Base-by-base conservation (phyloP, 2,797 vertebrate species). In the Sebastes taczanowskii region DNA sequence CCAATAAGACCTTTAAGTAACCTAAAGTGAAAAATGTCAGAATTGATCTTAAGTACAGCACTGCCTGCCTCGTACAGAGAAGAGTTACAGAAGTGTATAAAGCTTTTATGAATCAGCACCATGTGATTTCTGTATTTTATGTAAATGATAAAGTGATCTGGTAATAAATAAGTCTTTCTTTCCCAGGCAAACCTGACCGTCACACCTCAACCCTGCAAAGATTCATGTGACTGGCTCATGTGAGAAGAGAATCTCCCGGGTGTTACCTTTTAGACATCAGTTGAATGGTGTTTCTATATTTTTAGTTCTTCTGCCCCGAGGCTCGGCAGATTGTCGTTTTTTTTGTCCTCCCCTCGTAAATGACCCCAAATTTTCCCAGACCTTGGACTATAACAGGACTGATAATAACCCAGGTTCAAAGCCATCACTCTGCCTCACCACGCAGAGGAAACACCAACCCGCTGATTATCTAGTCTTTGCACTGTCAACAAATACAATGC, bases 181-280 rank as follows among this genome's bases (percentile, higher is more conserved):
- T 82, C 46, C 20, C 89, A 94, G 96, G 97, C 95, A 97, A 88
- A 95, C 82, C 93, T 86, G 88, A 97, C 88, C 77, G 94, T 93
- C 96, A 91, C 94, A 95, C 96, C 96, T 95, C 95, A 93, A 96
- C 95, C 93, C 96, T 96, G 88, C 94, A 94, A 92, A 94, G 84
- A 96, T 97, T 97, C 96, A 96, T 97, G 96, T 99, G 97, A 97
- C 96, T 96, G 97, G 97, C 95, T 98, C 97, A 97, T 97, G 95
- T 96, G 96, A 95, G 96, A 87, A 81, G 82, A 87, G 46, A 95
- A 95, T 87, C 90, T 88, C 80, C 92, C 93, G 91, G 95, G 94
- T 96, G 95, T 94, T 95, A 96, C 95, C 94, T 92, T 93, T 96
- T 97, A 97, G 94, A 97, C 97, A 97, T 98, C 98, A 98, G 97